Conservation (phyloP, 23 tunicate species). For the Styela plicata region DNA sequence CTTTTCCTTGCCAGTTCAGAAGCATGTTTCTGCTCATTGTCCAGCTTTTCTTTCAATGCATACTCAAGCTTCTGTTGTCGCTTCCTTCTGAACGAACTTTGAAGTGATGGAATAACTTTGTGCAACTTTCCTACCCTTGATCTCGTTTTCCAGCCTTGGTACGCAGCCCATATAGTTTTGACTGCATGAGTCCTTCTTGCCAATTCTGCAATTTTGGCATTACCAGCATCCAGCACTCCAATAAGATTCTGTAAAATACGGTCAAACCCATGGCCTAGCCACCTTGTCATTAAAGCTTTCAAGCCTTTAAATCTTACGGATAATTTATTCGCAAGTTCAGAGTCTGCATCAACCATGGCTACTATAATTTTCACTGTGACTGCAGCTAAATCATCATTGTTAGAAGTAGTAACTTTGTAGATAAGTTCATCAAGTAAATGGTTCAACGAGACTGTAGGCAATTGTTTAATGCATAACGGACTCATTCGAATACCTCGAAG, state of each 20-base stretch:
- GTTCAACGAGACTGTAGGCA: conserved; percentile 27
- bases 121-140: conserved; percentile 47
- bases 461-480: conserved; percentile 31
- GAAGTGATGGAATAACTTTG: conserved; percentile 48
- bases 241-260: conserved; percentile 30
- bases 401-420: conserved; percentile 58
- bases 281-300: conserved; percentile 52
- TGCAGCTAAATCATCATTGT: conserved; percentile 37
- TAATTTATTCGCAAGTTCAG: conserved; percentile 31
- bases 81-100: conserved; percentile 54
- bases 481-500: conserved; percentile 43
- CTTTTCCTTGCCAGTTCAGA: conserved; percentile 33
- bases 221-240: conserved; percentile 43
- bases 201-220: conserved; percentile 36
- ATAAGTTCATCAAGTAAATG: conserved; percentile 69
- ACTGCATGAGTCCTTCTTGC: conserved; percentile 57
- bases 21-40: conserved; percentile 14
- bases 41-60: conserved; percentile 29
- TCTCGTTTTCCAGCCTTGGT: conserved; percentile 76
- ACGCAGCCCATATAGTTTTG: conserved; percentile 65
- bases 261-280: conserved; percentile 74
- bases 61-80: conserved; percentile 28
- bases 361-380: conserved; percentile 36
- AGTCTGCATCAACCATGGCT: conserved; percentile 43
- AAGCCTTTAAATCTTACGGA: conserved; percentile 59